Evolutionary conservation across 2,888 invertebrate genomes (phyloP), one percentile per base, ranked within the genome.

Genomic region (Agrenia bidenticulata): DNA sequence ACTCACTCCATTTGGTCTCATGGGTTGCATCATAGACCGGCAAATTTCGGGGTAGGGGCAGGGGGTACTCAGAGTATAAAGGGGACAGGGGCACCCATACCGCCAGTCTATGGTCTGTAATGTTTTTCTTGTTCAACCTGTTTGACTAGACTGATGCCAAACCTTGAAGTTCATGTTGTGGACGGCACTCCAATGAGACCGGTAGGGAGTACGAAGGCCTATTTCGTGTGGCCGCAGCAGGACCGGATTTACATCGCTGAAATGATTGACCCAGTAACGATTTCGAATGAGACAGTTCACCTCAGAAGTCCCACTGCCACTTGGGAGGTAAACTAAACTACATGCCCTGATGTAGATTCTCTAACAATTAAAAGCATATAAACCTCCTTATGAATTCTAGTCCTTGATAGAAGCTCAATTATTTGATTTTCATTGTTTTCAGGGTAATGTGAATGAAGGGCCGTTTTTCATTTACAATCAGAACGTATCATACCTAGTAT

Each of bases 401-500:
- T n/a, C n/a, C n/a, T n/a, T n/a, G n/a, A n/a, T n/a, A n/a, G n/a
- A n/a, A n/a, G n/a, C n/a, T n/a, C n/a, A 65, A 62, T 32, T 70
- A 69, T 7, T 51, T 49, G n/a, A n/a, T n/a, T n/a, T n/a, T 23
- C 51, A 60, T 17, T 24, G 23, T 11, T 72, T 69, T 69, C 70
- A 73, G 55, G 50, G 65, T 21, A 55, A 60, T 23, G 60, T 65
- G 2, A 67, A 64, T 17, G 68, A 73, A 59, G 73, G 70, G 7
- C 70, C 73, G 2, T 70, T 66, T 24, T 70, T 73, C 60, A 50
- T 73, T 19, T 67, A 70, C 57, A 64, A 68, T 23, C 56, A 50
- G 2, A 63, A 63, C 39, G 63, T 63, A 0, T 64, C 65, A 7
- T 73, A 66, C 55, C 51, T 73, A 23, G 51, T 69, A 19, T 73